Evolutionary conservation across 2,888 invertebrate species (phyloP), one percentile per base, ranked within the genome.

Genomic region (Drosophila robusta): DNA sequence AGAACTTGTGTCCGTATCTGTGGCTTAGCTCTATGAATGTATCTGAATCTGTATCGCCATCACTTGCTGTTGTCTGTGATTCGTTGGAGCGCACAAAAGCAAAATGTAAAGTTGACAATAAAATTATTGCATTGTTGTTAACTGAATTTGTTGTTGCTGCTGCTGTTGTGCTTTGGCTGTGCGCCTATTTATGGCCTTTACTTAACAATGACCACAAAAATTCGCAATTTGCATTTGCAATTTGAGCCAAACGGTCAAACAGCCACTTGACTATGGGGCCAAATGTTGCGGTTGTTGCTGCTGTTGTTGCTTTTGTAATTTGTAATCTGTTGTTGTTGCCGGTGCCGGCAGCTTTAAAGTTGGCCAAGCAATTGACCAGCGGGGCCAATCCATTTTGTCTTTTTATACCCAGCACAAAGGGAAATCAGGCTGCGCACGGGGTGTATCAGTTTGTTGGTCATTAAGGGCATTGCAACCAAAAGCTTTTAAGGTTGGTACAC

Each of bases 171-270:
- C 39, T 46, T 39, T 68, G 16, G 57, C 57, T 58, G 60, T 70
- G 70, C 68, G 63, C 64, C 80, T 83, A 75, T 82, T 86, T 83
- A 80, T 83, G 80, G 83, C 83, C 83, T 81, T 86, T 80, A 79
- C 46, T 75, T 84, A 87, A 85, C 84, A 87, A 87, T 84, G 87
- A 85, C 84, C 84, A 87, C 84, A 85, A 84, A 84, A 87, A 84
- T 87, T 71, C 61, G 81, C 83, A 84, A 82, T 82, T 82, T 81
- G 82, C 82, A 85, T 82, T 83, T 70, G 86, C 83, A 83, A 80
- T 83, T 80, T 74, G 76, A 86, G 83, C 66, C 70, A 76, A 76
- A 54, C 75, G 72, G 61, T 71, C 76, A 76, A 76, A 69, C 55
- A 54, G 56, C 72, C 75, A 62, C 70, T 77, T 77, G 77, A 62